Base-by-base conservation (phyloP, 2,797 vertebrate species). In the Hybognathus amarus region DNA sequence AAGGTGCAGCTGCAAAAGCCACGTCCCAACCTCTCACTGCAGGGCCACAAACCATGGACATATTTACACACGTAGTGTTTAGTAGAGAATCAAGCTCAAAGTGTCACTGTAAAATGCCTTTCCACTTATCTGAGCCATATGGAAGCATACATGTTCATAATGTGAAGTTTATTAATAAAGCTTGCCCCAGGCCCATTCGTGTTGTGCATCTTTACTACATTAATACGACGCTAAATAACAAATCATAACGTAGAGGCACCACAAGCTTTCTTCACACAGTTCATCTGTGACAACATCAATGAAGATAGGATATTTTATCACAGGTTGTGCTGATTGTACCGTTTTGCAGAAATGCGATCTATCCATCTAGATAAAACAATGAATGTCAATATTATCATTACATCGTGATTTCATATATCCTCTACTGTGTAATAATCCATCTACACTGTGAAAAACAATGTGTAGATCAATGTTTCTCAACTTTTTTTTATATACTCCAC, bases 1-100 rank as follows among this genome's bases (percentile, higher is more conserved):
- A 82, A 90, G 90, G 92, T 92, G 90, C 94, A 94, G 92, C 94
- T 95, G 94, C 87, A 87, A 85, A 27, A 84, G 88, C 87, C 88
- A 88, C 88, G 89, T 90, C 88, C 82, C 88, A 13, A 30, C 33
- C 30, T 64, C n/a, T 10, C n/a, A 64, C 40, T 27, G 10, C 8
- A 77, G n/a, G 88, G 88, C 88, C 76, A 88, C 84, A 90, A 90
- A 67, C 40, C 17, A 63, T 40, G n/a, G 67, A 24, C 54, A 50
- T 69, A 50, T 24, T 64, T 59, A 66, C 40, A 50, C 24, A n/a
- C 80, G 75, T 45, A 80, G 69, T 77, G 45, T 85, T 33, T n/a
- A 59, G 79, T 40, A 47, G 17, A 50, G 42, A 71, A 38, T 24
- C 40, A 33, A 74, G 73, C 80, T 75, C 68, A 20, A 70, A 36